These are phyloP conservation scores for Glossosoma conforme DNA, from an alignment of 1,140 invertebrate genomes.

Conservation along the genomic window DNA sequence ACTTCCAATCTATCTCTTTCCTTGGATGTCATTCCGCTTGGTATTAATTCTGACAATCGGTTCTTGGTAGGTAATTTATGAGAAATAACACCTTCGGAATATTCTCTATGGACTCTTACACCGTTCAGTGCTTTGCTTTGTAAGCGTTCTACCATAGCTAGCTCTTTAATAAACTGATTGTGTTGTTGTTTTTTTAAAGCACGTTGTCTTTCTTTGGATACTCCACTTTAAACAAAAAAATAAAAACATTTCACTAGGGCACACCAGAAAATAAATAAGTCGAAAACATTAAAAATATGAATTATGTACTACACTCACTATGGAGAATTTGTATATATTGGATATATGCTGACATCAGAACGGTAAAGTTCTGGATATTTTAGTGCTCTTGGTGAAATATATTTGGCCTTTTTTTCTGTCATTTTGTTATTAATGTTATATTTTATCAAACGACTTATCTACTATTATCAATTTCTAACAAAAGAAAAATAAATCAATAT, in stretches of 20 bases:
- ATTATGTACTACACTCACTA: conserved; percentile 20
- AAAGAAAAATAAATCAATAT: too few species aligned
- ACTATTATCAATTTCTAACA: too few species aligned
- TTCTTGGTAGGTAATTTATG: conserved; percentile 42
- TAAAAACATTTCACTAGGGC: too few species aligned
- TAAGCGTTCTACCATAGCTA: conserved; percentile 42
- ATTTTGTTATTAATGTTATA: too few species aligned
- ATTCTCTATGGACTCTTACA: conserved; percentile 46
- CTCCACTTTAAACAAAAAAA: too few species aligned
- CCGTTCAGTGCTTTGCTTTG: conserved; percentile 46
- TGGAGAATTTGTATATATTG: conserved; percentile 23
- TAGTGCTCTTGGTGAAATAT: too few species aligned
- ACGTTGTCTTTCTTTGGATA: too few species aligned
- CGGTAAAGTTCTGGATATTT: conserved; percentile 5
- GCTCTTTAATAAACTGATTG: conserved; percentile 45
- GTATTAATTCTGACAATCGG: conserved; percentile 34
- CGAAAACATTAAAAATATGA: conserved; percentile 5
- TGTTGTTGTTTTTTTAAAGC: conserved; percentile 35
- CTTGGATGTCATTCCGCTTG: not conserved
- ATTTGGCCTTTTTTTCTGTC: too few species aligned
- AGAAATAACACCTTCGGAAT: conserved; percentile 43
- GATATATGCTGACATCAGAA: conserved; percentile 22
- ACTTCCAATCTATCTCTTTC: too few species aligned
- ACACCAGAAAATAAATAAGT: not conserved
- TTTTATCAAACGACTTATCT: too few species aligned